Evolutionary conservation across 2,113 vertebrate genomes (phyloP).

Genomic region (Lycaon pictus): DNA sequence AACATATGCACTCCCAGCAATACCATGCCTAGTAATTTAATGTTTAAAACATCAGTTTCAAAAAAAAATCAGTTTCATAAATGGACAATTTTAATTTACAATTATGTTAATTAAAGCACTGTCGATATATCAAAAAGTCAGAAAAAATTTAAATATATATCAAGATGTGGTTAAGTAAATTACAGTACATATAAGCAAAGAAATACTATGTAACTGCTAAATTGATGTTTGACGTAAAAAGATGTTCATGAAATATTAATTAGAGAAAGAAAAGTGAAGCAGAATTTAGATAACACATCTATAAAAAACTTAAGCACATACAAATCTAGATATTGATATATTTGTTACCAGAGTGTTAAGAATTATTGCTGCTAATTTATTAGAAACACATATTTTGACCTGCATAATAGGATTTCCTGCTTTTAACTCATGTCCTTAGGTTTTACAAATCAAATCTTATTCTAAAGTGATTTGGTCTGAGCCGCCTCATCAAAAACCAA

Average conservation of each 20-base stretch:
- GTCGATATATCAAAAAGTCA: background rate
- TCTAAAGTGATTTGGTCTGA: background rate
- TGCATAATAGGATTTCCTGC: background rate
- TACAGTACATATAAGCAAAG: background rate
- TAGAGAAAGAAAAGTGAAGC: background rate
- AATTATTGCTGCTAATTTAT: background rate
- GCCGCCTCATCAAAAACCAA: background rate
- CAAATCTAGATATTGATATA: background rate
- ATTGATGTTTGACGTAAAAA: background rate
- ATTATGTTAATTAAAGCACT: background rate
- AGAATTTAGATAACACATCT: background rate
- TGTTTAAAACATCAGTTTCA: background rate
- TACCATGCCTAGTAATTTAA: background rate
- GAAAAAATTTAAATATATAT: background rate
- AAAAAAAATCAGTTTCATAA: background rate
- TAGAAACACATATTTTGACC: background rate
- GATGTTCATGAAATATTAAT: background rate
- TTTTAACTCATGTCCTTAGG: background rate
- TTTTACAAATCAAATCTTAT: background rate
- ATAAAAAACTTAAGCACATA: background rate
- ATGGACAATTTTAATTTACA: background rate
- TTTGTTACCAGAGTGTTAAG: background rate
- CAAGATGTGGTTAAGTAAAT: background rate
- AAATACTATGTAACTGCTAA: background rate
- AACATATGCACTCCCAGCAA: background rate